Percentiles rank a stretch among this genome's conserved stretches.
These are phyloP conservation scores for Calosoma granatense DNA, from an alignment of 1,140 invertebrate species.

Conservation along the genomic window DNA sequence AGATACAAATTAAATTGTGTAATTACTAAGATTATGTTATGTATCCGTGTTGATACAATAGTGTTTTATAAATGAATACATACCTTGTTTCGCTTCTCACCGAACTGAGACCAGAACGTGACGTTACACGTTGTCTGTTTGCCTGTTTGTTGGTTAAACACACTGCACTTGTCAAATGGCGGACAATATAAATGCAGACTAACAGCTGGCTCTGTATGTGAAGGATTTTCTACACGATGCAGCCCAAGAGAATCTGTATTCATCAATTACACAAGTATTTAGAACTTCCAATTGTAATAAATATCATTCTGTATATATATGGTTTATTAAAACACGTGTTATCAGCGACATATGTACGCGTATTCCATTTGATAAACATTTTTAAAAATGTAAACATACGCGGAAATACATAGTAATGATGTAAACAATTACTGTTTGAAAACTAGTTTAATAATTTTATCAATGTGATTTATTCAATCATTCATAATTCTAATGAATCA, in stretches of 20 bases:
- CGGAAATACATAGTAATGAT: too few relatives aligned
- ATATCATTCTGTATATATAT: background rate
- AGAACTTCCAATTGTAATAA: slow-evolving; percentile 8
- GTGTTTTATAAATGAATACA: too few relatives aligned
- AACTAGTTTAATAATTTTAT: too few relatives aligned
- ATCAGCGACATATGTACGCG: slow-evolving; percentile 11
- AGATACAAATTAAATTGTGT: too few relatives aligned
- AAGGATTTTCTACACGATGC: slow-evolving; percentile 92
- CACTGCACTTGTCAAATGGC: slow-evolving; percentile 77
- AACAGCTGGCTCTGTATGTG: slow-evolving; percentile 75
- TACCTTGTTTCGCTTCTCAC: slow-evolving; percentile 48
- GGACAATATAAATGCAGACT: slow-evolving; percentile 95
- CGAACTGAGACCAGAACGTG: slow-evolving; percentile 88
- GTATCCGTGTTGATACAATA: too few relatives aligned
- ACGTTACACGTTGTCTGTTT: slow-evolving; percentile 55
- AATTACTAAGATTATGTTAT: too few relatives aligned
- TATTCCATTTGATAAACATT: too few relatives aligned
- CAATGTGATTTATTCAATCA: too few relatives aligned
- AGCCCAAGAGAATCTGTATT: slow-evolving; percentile 80
- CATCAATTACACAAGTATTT: too few relatives aligned
- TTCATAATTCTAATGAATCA: too few relatives aligned
- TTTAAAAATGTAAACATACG: too few relatives aligned
- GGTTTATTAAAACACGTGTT: background rate
- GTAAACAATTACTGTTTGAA: too few relatives aligned
- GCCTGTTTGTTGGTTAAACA: slow-evolving; percentile 88